phyloP scores from a whole-genome alignment of 2,113 vertebrate genomes.

The Nyctibius bracteatus region DNA sequence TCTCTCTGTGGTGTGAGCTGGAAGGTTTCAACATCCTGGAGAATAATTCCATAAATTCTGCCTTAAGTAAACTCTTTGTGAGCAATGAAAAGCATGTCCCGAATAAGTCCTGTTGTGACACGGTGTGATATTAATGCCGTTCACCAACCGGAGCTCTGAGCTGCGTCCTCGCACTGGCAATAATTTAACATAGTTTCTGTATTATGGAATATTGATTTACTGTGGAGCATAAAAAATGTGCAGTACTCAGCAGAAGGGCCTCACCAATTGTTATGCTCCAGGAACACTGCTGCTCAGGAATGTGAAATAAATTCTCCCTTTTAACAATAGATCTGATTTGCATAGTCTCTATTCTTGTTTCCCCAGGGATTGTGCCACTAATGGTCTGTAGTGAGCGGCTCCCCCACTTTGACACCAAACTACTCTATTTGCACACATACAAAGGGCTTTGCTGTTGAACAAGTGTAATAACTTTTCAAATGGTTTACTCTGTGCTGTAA shows the following conservation, averaged over 20 bases:
- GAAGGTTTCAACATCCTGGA: neutral
- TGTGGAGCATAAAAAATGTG: conserved; percentile 43
- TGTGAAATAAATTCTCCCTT: conserved; percentile 59
- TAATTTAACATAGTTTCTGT: neutral
- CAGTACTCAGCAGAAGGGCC: conserved; percentile 56
- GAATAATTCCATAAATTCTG: neutral
- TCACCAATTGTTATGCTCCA: conserved; percentile 57
- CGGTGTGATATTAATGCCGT: neutral
- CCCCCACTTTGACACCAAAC: neutral
- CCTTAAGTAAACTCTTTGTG: neutral
- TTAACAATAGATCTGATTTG: conserved; percentile 53
- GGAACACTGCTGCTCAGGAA: conserved; percentile 60
- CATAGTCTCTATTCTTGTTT: neutral
- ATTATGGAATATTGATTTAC: conserved; percentile 50
- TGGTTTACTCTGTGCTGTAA: neutral
- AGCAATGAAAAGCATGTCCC: neutral
- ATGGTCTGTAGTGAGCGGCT: neutral
- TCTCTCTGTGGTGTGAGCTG: neutral
- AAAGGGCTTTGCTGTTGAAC: conserved; percentile 10
- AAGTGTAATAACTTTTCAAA: neutral
- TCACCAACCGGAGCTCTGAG: neutral
- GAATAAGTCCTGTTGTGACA: neutral
- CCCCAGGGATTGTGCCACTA: neutral
- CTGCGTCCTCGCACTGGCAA: neutral
- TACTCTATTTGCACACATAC: neutral